Base-by-base conservation (phyloP, 2,113 vertebrate species). In the Hassar affinis region DNA sequence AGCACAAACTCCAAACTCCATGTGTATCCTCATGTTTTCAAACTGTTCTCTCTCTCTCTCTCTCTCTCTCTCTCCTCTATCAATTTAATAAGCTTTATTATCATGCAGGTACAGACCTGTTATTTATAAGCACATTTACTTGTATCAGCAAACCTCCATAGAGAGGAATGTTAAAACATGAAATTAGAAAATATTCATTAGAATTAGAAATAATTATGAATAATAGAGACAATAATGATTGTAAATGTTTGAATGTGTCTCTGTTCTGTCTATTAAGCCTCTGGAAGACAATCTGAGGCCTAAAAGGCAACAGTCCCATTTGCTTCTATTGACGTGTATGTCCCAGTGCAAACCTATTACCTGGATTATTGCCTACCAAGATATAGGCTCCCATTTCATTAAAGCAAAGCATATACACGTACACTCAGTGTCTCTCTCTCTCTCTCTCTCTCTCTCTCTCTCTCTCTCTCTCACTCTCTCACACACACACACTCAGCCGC, bases 281-380 rank as follows among this genome's bases (percentile, higher is more conserved):
- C 82, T 79, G 80, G 49, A 81, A 86, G 80, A 87, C 81, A 88
- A 83, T 89, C 90, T 86, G 81, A 88, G 92, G 89, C 77, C 84
- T 90, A 91, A 92, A 93, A 93, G 87, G 89, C 89, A 90, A 93
- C 91, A 92, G 93, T 92, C 90, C 93, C 82, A 92, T 95, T 96
- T 94, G 90, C 90, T 91, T 91, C 90, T 92, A 93, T 94, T 94
- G 93, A 94, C 94, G 92, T 94, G 92, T 91, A 88, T 94, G 93
- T 93, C 94, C 92, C 89, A 90, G 90, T 90, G 84, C 87, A 93
- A 94, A 95, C 91, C 92, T 92, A 92, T 95, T 95, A 93, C 88
- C 88, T 88, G 93, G 91, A 93, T 95, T 93, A 94, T 93, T 94
- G 92, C 96, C 91, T 91, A 86, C 83, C 84, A 84, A 87, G 92